Evolutionary conservation across 1,140 invertebrate genomes (phyloP).

Genomic region (Drosophila sturtevanti): DNA sequence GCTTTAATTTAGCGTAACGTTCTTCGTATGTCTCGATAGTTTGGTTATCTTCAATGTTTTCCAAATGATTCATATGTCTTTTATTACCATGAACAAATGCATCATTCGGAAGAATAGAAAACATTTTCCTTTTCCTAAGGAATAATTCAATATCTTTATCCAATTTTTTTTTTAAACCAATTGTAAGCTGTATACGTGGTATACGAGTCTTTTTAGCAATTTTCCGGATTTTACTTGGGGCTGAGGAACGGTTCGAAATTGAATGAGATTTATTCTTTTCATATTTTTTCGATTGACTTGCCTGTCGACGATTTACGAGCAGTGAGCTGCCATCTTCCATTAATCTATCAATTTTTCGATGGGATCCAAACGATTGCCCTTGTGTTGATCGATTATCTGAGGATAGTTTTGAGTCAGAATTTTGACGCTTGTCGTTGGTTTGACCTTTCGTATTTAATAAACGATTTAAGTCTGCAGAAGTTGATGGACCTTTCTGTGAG

Average conservation of each 20-base stretch:
- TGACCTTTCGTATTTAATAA: too few species aligned
- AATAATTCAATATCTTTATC: neutral
- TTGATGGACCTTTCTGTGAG: neutral
- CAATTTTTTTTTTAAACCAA: neutral
- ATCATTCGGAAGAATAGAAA: neutral
- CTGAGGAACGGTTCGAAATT: neutral
- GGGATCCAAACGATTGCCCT: too few species aligned
- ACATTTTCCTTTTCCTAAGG: neutral
- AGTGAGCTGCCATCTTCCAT: neutral
- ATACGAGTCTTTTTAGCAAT: neutral
- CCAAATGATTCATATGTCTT: too few species aligned
- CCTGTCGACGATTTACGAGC: neutral
- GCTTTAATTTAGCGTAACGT: neutral
- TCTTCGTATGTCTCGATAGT: neutral
- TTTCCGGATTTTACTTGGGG: neutral
- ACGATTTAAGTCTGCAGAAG: too few species aligned
- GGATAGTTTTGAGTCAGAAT: too few species aligned
- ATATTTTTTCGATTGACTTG: neutral
- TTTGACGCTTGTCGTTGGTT: neutral
- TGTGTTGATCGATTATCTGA: too few species aligned
- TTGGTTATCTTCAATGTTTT: too few species aligned
- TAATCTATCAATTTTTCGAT: too few species aligned
- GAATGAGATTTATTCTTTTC: neutral
- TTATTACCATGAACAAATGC: too few species aligned
- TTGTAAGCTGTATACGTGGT: neutral